phyloP scores from a whole-genome alignment of 2,888 invertebrate genomes.

The Thereva unica region DNA sequence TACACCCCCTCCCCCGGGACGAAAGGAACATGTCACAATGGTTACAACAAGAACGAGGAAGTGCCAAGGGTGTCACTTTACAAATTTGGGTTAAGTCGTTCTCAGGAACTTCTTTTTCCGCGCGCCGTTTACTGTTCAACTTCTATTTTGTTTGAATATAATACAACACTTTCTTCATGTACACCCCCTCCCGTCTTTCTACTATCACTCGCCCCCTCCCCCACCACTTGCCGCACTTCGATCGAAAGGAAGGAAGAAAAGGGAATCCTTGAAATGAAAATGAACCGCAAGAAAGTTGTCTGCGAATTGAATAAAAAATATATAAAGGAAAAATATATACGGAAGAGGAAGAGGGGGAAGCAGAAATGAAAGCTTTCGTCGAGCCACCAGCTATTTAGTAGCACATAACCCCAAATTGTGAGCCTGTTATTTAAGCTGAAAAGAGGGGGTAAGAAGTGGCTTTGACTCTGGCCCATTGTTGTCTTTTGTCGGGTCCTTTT shows the following conservation, averaged over 20 bases:
- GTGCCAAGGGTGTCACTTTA: conserved; percentile 17
- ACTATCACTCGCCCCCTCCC: too few species aligned
- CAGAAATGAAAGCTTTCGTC: not conserved
- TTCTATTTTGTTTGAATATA: not conserved
- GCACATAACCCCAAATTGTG: conserved; percentile 23
- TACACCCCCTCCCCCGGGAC: not conserved
- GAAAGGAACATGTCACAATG: too few species aligned
- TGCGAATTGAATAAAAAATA: too few species aligned
- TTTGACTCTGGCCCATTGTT: not conserved
- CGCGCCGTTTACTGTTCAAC: conserved; percentile 1
- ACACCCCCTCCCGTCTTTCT: too few species aligned
- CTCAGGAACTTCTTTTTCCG: not conserved
- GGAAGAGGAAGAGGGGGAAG: not conserved
- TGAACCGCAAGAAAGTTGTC: not conserved
- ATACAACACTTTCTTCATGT: conserved; percentile 11
- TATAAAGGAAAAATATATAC: not conserved
- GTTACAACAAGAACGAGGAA: conserved; percentile 2
- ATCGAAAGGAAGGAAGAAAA: not conserved
- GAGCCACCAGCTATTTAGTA: not conserved
- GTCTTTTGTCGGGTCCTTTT: not conserved
- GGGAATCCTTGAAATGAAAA: conserved; percentile 1
- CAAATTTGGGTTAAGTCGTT: conserved; percentile 27
- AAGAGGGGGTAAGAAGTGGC: not conserved
- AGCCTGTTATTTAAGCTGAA: conserved; percentile 22
- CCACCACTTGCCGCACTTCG: conserved; percentile 3